A percentile compares a stretch with the other conserved stretches of the same genome.
phyloP scores from a whole-genome alignment of 2,888 invertebrate genomes.

The Tryphoninae sp. region DNA sequence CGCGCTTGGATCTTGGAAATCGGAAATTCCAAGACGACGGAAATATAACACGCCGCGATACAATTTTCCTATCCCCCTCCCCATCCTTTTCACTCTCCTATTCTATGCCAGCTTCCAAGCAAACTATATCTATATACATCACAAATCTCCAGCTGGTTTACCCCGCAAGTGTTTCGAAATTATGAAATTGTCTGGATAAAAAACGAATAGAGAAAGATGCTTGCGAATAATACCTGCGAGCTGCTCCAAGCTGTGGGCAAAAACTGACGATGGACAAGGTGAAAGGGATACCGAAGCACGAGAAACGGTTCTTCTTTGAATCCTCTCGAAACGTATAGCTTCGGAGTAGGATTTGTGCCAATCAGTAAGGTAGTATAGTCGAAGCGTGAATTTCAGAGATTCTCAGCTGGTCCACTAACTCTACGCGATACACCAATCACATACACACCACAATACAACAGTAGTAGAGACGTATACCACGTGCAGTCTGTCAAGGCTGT shows the following conservation, averaged over 20 bases:
- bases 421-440: background rate
- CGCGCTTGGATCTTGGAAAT: constrained; percentile 4
- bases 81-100: background rate
- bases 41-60: constrained; percentile 1
- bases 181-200: background rate
- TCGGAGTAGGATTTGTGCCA: background rate
- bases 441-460: background rate
- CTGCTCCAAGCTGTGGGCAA: constrained; percentile 10
- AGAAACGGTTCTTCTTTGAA: background rate
- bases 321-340: too few species aligned
- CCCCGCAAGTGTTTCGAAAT: constrained; percentile 20
- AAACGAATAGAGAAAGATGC: constrained; percentile 11
- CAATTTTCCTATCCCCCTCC: background rate
- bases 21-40: constrained; percentile 5
- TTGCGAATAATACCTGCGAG: constrained; percentile 19
- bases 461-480: constrained; percentile 33
- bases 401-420: background rate
- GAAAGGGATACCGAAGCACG: constrained; percentile 57
- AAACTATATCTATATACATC: background rate
- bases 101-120: background rate
- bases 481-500: constrained; percentile 52
- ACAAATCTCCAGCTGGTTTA: background rate
- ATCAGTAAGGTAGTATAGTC: background rate
- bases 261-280: constrained; percentile 46
- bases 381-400: background rate